Base-by-base conservation (phyloP, 2,797 vertebrate genomes). In the Takifugu rubripes region DNA sequence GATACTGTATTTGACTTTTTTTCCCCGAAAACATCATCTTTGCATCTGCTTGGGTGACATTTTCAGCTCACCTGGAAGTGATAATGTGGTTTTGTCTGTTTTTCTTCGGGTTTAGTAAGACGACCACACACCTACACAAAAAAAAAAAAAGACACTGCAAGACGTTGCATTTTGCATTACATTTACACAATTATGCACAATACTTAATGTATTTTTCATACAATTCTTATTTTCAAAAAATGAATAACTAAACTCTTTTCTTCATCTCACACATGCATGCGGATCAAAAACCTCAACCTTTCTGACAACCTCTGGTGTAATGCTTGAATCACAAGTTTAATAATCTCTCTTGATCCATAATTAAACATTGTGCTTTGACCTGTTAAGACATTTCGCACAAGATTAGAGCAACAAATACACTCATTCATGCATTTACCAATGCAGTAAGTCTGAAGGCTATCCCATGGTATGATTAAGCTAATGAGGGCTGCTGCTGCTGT, bases 11-110 rank as follows among this genome's bases (percentile, higher is more conserved):
- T 43, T 43, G 4, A 43, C 12, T 6, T 12, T 43, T 12, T 43
- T 12, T 43, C 7, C 36, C 36, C 7, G 12, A 5, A 43, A 12
- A 3, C 4, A 10, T 16, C 42, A 12, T 12, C 42, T 43, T 43
- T 3, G n/a, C 15, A 16, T n/a, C 44, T 46, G 44, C 16, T 7
- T n/a, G 6, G 6, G 44, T 46, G 36, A 40, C 9, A n/a, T 48
- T 6, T 24, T 6, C 1, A 5, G 48, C 84, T 82, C 66, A 97
- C 96, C 94, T 94, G 73, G 96, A 97, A 24, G 93, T 92, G 64
- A 97, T 90, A 60, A 99, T 94, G 84, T 98, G 96, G 25, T 93
- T 91, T 64, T 98, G 95, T 68, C 90, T 92, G 84, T 94, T 94
- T 70, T 93, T 97, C 78, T 90, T 91, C 25, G 96, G 94, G 72